A percentile compares a stretch with the other conserved stretches of the same genome.
These are phyloP conservation scores for Caenorhabditis wallacei DNA, from an alignment of 2,888 invertebrate genomes.

Conservation along the genomic window DNA sequence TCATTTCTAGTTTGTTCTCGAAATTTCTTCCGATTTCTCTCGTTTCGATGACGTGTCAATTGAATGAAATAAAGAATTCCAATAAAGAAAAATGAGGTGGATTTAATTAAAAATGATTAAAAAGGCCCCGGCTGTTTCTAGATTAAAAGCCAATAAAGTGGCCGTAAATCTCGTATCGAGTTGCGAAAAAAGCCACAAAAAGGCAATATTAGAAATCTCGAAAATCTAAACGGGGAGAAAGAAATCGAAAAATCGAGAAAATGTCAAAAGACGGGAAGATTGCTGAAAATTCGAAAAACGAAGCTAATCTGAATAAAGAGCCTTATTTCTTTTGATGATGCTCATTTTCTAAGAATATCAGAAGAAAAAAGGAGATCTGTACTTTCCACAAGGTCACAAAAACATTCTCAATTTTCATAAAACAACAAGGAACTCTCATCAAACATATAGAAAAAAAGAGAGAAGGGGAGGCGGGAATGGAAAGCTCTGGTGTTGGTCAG, in stretches of 20 bases:
- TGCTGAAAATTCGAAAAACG: background rate
- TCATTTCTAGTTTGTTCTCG: background rate
- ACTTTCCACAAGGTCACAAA: constrained; percentile 7
- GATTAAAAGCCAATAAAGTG: constrained; percentile 39
- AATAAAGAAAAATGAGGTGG: constrained; percentile 1
- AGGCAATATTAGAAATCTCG: constrained; percentile 2
- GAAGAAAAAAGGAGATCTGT: background rate
- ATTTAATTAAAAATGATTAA: constrained; percentile 37
- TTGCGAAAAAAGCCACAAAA: background rate
- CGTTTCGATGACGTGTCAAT: background rate
- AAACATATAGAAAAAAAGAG: constrained; percentile 4
- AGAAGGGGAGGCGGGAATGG: constrained; percentile 14
- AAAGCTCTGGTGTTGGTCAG: constrained; percentile 29
- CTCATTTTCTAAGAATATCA: constrained; percentile 25
- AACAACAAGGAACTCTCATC: constrained; percentile 19
- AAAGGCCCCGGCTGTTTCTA: background rate
- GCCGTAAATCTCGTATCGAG: constrained; percentile 13
- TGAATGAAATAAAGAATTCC: background rate
- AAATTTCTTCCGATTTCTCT: background rate
- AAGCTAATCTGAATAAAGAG: constrained; percentile 16
- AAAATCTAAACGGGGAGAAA: background rate
- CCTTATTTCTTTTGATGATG: background rate
- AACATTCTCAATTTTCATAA: constrained; percentile 12
- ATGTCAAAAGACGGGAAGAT: background rate
- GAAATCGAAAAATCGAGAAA: too few relatives aligned